These are phyloP conservation scores for Fratercula arctica DNA, from an alignment of 2,797 vertebrate species.

Conservation along the genomic window DNA sequence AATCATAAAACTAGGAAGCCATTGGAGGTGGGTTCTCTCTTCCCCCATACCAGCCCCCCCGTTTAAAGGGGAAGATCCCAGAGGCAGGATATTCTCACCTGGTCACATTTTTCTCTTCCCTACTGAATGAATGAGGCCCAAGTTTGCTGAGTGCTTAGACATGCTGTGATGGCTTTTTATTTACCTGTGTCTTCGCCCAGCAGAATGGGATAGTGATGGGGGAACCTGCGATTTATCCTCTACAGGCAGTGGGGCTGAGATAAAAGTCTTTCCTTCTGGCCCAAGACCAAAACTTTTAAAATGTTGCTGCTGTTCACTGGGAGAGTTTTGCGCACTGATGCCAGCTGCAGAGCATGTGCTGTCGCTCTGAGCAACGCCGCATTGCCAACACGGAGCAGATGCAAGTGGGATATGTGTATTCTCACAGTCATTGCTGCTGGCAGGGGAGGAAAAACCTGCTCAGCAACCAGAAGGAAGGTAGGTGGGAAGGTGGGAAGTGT, in stretches of 20 bases:
- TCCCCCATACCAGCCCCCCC: neutral
- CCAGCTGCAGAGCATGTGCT: constrained; percentile 52
- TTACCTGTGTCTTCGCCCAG: neutral
- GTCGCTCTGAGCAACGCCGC: neutral
- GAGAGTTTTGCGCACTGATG: neutral
- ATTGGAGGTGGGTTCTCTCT: neutral
- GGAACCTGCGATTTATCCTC: neutral
- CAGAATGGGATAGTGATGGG: neutral
- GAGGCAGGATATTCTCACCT: neutral
- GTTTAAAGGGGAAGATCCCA: neutral
- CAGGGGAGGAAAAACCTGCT: constrained; percentile 44
- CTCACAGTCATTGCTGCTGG: constrained; percentile 64
- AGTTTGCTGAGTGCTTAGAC: neutral
- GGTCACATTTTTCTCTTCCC: neutral
- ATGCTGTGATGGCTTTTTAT: neutral
- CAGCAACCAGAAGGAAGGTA: constrained; percentile 60
- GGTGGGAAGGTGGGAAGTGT: constrained; percentile 65
- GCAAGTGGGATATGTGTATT: constrained; percentile 65
- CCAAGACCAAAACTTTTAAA: neutral
- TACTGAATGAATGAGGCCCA: neutral
- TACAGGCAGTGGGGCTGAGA: neutral
- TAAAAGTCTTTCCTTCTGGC: neutral
- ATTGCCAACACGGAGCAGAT: constrained; percentile 36
- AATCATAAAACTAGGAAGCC: neutral
- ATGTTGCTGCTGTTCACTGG: constrained; percentile 3